Percentiles rank a stretch among this genome's conserved stretches.
These are phyloP conservation scores for Callaeas wilsoni DNA, from an alignment of 2,113 vertebrate species.

Conservation along the genomic window DNA sequence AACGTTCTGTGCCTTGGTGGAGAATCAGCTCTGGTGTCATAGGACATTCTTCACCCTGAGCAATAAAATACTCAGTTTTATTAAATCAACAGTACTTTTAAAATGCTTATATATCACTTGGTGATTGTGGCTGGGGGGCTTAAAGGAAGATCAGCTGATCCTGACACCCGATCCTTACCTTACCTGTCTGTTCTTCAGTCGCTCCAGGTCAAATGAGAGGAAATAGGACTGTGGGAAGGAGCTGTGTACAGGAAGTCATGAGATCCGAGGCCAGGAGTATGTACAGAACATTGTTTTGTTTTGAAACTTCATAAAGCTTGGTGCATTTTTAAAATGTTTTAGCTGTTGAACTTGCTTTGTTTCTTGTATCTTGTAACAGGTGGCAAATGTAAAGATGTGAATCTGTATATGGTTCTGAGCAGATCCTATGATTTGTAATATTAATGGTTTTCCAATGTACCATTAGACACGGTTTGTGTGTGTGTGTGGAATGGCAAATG, in stretches of 20 bases:
- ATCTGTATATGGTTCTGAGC: slow-evolving; percentile 77
- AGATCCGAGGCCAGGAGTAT: slow-evolving; percentile 73
- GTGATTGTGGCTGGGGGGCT: neutral
- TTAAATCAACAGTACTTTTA: neutral
- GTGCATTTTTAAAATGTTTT: slow-evolving; percentile 82
- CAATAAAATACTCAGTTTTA: neutral
- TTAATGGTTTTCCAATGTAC: slow-evolving; percentile 71
- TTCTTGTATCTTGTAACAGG: slow-evolving; percentile 77
- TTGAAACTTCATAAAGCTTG: slow-evolving; percentile 78
- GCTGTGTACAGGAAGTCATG: slow-evolving; percentile 79
- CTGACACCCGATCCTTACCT: neutral
- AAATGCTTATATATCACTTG: accelerated
- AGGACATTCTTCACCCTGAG: neutral
- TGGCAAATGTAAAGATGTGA: slow-evolving; percentile 76
- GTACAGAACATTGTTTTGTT: slow-evolving; percentile 84
- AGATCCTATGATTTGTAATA: slow-evolving; percentile 72
- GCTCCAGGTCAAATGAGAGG: slow-evolving; percentile 90
- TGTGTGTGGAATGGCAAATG: neutral
- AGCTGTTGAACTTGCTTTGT: slow-evolving; percentile 74
- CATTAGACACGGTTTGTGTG: slow-evolving; percentile 49
- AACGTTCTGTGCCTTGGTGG: neutral
- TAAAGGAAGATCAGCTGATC: neutral
- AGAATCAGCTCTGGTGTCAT: neutral
- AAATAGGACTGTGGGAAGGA: slow-evolving; percentile 78
- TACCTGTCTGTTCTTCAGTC: slow-evolving; percentile 69